Base-by-base conservation (phyloP, 2,888 invertebrate genomes). In the Antheraea yamamai region DNA sequence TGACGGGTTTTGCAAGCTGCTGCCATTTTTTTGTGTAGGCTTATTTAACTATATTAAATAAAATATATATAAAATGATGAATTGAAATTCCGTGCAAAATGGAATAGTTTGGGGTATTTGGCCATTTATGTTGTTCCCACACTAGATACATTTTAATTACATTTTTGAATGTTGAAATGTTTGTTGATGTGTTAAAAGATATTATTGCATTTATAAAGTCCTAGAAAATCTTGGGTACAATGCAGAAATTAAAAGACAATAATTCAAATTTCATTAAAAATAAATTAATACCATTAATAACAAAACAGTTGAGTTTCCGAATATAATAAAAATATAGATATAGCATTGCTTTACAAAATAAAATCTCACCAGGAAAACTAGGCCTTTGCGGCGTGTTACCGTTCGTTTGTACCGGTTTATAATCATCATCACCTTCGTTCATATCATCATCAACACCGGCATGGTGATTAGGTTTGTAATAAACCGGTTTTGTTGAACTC, bases 341-440 rank as follows among this genome's bases (percentile, higher is more conserved):
- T 61, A 61, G 23, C 10, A 76, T 79, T 72, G 70, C 80, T 75
- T 77, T 77, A 76, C 77, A 79, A 79, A 77, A 77, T 75, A 76
- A 77, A 76, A 82, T 93, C 93, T 94, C 93, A 94, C 94, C 94
- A 79, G 94, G 94, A 79, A 85, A 92, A 85, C 92, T 93, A 81
- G 94, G 93, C 80, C 90, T 88, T 80, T 87, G 83, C 75, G 92
- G 92, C 77, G 88, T 91, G 81, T 89, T 87, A 81, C 82, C 84
- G 77, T 87, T 91, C 61, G 88, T 90, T 79, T 88, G 86, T 77
- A 93, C 88, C 66, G 93, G 94, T 75, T 92, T 92, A 92, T 93
- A 94, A 92, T 92, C 95, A 93, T 94, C 93, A 91, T 81, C 91
- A 87, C 89, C 88, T 74, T 84, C 82, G 52, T 70, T 70, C 20